Base-by-base conservation (phyloP, 92 coral and sea anemone species). In the Bergia sp. region DNA sequence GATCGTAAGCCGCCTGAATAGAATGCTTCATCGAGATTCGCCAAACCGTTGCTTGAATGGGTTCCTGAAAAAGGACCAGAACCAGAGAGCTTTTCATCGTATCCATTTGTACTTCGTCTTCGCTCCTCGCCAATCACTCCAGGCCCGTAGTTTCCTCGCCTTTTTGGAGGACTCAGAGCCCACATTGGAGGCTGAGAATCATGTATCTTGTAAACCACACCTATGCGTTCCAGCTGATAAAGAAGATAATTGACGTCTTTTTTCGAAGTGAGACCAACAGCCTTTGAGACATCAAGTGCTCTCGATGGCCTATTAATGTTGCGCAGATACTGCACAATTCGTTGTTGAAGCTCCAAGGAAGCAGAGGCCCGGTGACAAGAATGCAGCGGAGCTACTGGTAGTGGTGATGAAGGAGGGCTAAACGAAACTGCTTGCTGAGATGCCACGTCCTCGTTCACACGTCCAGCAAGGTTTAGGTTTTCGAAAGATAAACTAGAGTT, bases 121-220 rank as follows among this genome's bases (percentile, higher is more conserved):
- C 95, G 85, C 73, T 91, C 97, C n/a, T 86, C 95, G 29, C 97
- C 97, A 85, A 94, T 94, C 36, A 94, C 94, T 2, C 97, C 97
- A 1, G 93, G 94, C 18, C 87, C 78, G 18, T 21, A 58, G 69
- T 44, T 81, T 1, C 44, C 55, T 37, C 36, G 90, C 13, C 85
- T 44, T 39, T 76, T 72, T 23, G 40, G 73, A 79, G 49, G 23
- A 55, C 49, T 41, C 23, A 87, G 43, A 0, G 85, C 71, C 91
- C 92, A 91, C 53, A 89, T 76, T 7, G 91, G 94, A 0, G 91
- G 71, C 20, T 83, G 85, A 16, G 87, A 71, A 43, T 84, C 73
- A 29, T 76, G 71, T 21, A 57, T 85, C 13, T 71, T 73, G 71
- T 71, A 80, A 11, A 90, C 69, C 21, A 90, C 7, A 18, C 80